These are phyloP conservation scores for Caenorhabditis sinica DNA, from an alignment of 2,888 invertebrate genomes.

Conservation along the genomic window DNA sequence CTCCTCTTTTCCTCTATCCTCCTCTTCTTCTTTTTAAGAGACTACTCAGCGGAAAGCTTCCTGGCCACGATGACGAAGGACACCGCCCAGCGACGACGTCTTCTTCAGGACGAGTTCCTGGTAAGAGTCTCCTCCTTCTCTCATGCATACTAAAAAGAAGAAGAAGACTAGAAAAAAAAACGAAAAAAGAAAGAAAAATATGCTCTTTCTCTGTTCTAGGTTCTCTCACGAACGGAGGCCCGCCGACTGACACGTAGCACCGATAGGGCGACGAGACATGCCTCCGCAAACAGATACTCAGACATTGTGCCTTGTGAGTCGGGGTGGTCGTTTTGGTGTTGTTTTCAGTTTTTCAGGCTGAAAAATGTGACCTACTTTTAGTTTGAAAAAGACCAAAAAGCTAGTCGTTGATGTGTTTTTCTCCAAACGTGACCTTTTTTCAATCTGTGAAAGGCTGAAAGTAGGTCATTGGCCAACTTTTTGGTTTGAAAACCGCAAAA, in stretches of 20 bases:
- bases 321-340: no score
- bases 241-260: slow-evolving; percentile 57
- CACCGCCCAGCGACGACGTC: slow-evolving; percentile 46
- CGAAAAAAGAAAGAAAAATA: slow-evolving; percentile 24
- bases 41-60: slow-evolving; percentile 66
- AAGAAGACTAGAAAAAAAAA: no score
- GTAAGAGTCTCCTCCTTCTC: slow-evolving; percentile 23
- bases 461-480: no score
- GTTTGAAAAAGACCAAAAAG: background rate
- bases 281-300: slow-evolving; percentile 60
- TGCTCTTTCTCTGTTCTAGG: slow-evolving; percentile 25
- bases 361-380: background rate
- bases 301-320: slow-evolving; percentile 67
- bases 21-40: slow-evolving; percentile 54
- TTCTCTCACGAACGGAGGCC: slow-evolving; percentile 63
- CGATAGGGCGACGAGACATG: slow-evolving; percentile 58
- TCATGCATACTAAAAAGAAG: slow-evolving; percentile 27
- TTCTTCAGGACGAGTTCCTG: slow-evolving; percentile 65
- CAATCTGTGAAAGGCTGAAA: no score
- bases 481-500: no score
- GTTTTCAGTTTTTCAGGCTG: background rate
- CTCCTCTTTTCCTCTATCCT: slow-evolving; percentile 27
- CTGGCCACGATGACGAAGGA: slow-evolving; percentile 51
- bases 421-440: no score
- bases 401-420: no score